These are phyloP conservation scores for Hartigia nigra DNA, from an alignment of 2,888 invertebrate genomes.

Conservation along the genomic window DNA sequence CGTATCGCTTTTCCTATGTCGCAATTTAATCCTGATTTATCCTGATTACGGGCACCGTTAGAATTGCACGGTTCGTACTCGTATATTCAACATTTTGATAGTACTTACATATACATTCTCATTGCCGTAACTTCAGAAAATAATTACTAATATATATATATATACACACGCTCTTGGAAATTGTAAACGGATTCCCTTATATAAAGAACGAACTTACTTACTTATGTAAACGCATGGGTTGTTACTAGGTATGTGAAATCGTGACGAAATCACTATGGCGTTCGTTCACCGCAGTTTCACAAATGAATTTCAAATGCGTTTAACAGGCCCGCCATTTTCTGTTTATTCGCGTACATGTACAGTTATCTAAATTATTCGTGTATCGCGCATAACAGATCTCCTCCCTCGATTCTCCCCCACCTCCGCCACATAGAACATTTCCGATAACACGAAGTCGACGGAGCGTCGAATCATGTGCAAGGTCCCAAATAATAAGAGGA, in stretches of 20 bases:
- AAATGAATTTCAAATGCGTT: conserved; percentile 18
- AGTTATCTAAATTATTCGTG: background rate
- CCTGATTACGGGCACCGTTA: background rate
- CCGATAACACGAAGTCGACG: background rate
- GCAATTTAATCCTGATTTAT: background rate
- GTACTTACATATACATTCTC: background rate
- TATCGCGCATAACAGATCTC: background rate
- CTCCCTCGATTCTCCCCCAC: too few relatives aligned
- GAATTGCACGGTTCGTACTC: background rate
- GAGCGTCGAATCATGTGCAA: background rate
- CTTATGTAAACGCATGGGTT: conserved; percentile 13
- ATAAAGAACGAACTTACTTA: background rate
- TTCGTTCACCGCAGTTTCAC: conserved; percentile 24
- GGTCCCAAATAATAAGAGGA: background rate
- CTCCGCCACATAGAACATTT: background rate
- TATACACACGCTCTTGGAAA: too few relatives aligned
- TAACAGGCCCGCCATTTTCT: too few relatives aligned
- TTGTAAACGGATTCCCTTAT: background rate
- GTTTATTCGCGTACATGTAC: background rate
- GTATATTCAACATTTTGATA: background rate
- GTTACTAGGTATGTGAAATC: conserved; percentile 6
- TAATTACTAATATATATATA: background rate
- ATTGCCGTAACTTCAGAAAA: background rate
- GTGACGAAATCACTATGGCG: conserved; percentile 6
- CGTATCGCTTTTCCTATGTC: background rate